phyloP scores from a whole-genome alignment of 92 coral and sea anemone genomes.

The Hydrozoanthus gracilis region DNA sequence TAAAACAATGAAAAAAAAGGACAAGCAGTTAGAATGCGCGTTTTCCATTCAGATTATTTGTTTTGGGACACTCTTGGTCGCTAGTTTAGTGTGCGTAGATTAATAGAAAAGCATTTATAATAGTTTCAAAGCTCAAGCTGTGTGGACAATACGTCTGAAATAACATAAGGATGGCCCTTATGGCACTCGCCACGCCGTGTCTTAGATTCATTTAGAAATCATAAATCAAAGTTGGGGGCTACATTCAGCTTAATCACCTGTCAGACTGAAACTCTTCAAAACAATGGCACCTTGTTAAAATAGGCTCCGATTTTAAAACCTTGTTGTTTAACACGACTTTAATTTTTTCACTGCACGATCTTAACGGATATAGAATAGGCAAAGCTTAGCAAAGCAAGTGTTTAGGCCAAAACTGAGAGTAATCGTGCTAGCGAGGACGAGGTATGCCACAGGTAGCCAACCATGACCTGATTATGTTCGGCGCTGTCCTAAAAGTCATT shows the following conservation, averaged over 20 bases:
- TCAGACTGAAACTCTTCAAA: constrained; percentile 23
- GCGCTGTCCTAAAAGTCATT: constrained; percentile 30
- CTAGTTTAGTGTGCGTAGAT: no score
- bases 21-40: background rate
- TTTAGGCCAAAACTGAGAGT: background rate
- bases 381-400: background rate
- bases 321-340: background rate
- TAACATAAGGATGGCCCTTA: constrained; percentile 29
- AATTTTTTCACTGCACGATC: background rate
- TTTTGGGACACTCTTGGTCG: background rate
- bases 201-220: constrained; percentile 44
- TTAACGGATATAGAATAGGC: background rate
- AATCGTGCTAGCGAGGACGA: background rate
- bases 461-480: constrained; percentile 29
- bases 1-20: background rate
- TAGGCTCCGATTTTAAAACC: constrained; percentile 7
- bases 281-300: constrained; percentile 42
- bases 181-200: constrained; percentile 26
- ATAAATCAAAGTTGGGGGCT: constrained; percentile 54
- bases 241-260: constrained; percentile 38
- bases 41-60: background rate
- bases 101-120: constrained; percentile 11
- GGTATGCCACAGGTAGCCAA: constrained; percentile 5
- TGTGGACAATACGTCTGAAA: constrained; percentile 39
- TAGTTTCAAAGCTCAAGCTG: constrained; percentile 27